phyloP scores from a whole-genome alignment of 2,113 vertebrate species.

The Australoheros scitulus region DNA sequence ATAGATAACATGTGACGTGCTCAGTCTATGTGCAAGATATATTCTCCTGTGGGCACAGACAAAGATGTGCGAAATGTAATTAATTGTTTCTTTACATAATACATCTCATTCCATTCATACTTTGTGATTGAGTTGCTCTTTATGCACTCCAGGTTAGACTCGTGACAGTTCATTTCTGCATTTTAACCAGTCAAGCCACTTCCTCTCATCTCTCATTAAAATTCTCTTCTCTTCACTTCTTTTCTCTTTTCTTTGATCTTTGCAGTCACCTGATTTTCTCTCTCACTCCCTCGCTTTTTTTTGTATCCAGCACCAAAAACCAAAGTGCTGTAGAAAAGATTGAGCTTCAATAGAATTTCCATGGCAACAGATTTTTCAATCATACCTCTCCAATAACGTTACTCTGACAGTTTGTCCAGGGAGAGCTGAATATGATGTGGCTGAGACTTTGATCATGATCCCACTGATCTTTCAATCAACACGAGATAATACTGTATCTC shows the following conservation, averaged over 20 bases:
- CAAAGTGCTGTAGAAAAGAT: constrained; percentile 44
- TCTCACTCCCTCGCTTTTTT: not conserved
- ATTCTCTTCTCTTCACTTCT: constrained; percentile 24
- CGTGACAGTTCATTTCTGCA: constrained; percentile 30
- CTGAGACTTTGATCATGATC: constrained; percentile 60
- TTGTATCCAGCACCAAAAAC: constrained; percentile 23
- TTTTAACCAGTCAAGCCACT: not conserved
- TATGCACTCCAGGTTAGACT: constrained; percentile 14
- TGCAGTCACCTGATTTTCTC: constrained; percentile 41
- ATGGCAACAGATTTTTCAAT: constrained; percentile 72
- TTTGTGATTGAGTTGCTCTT: constrained; percentile 24
- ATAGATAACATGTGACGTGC: constrained; percentile 39
- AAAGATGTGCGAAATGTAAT: constrained; percentile 28
- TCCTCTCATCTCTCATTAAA: constrained; percentile 41
- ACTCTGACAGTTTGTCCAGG: constrained; percentile 23
- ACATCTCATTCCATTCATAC: constrained; percentile 16
- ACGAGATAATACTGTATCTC: constrained; percentile 29
- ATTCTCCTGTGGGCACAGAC: constrained; percentile 26
- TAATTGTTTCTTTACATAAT: constrained; percentile 53
- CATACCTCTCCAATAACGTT: constrained; percentile 47
- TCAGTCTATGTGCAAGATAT: not conserved
- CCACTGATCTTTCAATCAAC: constrained; percentile 60
- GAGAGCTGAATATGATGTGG: constrained; percentile 37
- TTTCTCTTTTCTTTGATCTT: constrained; percentile 50
- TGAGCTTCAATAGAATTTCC: constrained; percentile 66